Conservation (phyloP, 2,797 vertebrate species). For the Siniperca undulata region DNA sequence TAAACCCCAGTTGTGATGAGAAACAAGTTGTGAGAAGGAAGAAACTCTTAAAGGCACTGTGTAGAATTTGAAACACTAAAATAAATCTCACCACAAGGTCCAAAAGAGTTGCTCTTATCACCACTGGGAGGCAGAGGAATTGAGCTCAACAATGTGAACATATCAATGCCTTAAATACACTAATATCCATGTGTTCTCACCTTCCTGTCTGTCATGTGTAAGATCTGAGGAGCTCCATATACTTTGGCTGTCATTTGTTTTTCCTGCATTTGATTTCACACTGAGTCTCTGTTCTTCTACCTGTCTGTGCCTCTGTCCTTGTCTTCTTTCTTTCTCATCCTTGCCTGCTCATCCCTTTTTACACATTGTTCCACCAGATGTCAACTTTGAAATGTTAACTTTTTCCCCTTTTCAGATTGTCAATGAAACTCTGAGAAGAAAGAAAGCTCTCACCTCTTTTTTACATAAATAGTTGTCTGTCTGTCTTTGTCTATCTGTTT, state of each 20-base stretch:
- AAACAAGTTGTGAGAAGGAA: too few species aligned
- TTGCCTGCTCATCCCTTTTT: conserved; percentile 8
- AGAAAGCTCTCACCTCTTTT: conserved; percentile 1
- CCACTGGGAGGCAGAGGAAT: background rate
- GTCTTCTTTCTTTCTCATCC: conserved; percentile 21
- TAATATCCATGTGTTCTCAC: conserved; percentile 7
- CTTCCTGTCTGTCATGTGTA: conserved; percentile 21
- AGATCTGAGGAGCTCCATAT: conserved; percentile 36
- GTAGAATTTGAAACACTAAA: background rate
- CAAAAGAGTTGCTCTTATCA: background rate
- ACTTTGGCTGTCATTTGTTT: conserved; percentile 47
- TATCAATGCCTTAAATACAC: conserved; percentile 27
- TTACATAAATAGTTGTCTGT: conserved; percentile 24
- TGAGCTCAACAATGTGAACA: conserved; percentile 14
- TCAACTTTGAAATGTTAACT: conserved; percentile 38
- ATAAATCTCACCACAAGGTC: background rate
- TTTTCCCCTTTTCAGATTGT: conserved; percentile 7
- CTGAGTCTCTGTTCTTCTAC: conserved; percentile 2
- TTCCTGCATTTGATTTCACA: conserved; percentile 35
- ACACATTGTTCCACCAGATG: conserved; percentile 27
- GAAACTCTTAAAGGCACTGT: background rate
- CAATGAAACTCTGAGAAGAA: conserved; percentile 2
- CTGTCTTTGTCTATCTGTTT: conserved; percentile 3
- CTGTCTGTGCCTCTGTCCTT: conserved; percentile 14
- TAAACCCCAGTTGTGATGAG: background rate